Conservation (phyloP, 2,888 invertebrate species). For the Drosophila kuntzei region DNA sequence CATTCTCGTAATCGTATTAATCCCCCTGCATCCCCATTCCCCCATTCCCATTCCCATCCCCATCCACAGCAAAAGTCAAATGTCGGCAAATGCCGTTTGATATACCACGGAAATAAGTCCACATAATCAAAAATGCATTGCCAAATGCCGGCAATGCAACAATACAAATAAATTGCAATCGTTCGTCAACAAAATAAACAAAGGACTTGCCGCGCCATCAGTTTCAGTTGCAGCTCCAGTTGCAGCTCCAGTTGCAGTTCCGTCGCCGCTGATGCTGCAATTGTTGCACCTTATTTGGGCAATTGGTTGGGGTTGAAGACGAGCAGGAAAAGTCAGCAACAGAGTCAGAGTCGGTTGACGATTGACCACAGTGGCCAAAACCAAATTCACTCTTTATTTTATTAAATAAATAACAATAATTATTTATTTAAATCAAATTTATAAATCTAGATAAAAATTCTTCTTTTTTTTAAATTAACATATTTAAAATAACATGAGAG, state of each 20-base stretch:
- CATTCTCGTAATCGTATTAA: constrained; percentile 27
- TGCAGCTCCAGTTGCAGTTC: constrained; percentile 24
- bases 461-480: no score
- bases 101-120: constrained; percentile 66
- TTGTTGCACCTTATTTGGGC: constrained; percentile 80
- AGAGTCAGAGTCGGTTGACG: constrained; percentile 1
- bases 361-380: constrained; percentile 36
- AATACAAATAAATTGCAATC: constrained; percentile 80
- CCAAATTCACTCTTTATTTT: neutral
- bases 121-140: constrained; percentile 76
- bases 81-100: constrained; percentile 69
- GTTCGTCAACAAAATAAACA: constrained; percentile 76
- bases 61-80: constrained; percentile 12
- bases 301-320: constrained; percentile 50
- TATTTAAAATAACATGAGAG: no score
- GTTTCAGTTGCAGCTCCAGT: constrained; percentile 23
- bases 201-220: constrained; percentile 60
- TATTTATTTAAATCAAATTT: neutral
- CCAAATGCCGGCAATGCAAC: constrained; percentile 79
- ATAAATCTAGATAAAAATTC: no score
- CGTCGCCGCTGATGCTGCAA: constrained; percentile 48
- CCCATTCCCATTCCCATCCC: neutral
- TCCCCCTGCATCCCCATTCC: neutral
- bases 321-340: constrained; percentile 1
- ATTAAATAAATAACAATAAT: neutral